Base-by-base conservation (phyloP, 2,797 vertebrate genomes). In the Eidolon dupreanum region DNA sequence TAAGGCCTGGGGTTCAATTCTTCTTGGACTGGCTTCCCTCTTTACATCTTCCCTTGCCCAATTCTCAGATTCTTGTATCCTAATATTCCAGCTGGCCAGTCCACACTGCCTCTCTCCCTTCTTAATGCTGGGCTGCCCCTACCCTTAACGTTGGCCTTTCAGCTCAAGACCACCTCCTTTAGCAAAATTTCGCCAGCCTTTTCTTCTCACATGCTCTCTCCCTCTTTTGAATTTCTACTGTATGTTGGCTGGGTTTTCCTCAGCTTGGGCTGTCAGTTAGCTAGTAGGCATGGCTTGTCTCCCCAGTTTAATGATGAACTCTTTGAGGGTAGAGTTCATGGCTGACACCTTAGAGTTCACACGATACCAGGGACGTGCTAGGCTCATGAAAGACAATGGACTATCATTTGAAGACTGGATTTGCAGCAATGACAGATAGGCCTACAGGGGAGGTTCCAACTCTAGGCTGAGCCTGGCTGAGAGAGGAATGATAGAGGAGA, bases 381-480 rank as follows among this genome's bases (percentile, higher is more conserved):
- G 3, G 33, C 24, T 57, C 68, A 53, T n/a, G 55, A 75, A 53
- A n/a, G 70, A 53, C 83, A 12, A 0, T 11, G 68, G 86, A 36
- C 77, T 90, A 17, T 36, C 61, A 92, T 26, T 12, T 41, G 73
- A 93, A 78, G 85, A 71, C 49, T 3, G 65, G 16, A 41, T 63
- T 31, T 92, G 70, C 61, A 77, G 75, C 22, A 41, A 51, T 33
- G 66, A 36, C 33, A 12, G 73, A 51, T 12, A 36, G 73, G 78
- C 43, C 83, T 74, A 61, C 4, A 24, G 77, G 90, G 55, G 84
- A 75, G 65, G 55, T 41, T 57, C 75, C 38, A 46, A 33, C 43
- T 28, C 82, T n/a, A 71, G 63, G 85, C 92, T 19, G 22, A 94
- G 68, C 28, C 66, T 74, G n/a, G n/a, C 89, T 74, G 46, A 96